Conservation (phyloP, 2,888 invertebrate genomes). For the Hofmannophila pseudospretella region DNA sequence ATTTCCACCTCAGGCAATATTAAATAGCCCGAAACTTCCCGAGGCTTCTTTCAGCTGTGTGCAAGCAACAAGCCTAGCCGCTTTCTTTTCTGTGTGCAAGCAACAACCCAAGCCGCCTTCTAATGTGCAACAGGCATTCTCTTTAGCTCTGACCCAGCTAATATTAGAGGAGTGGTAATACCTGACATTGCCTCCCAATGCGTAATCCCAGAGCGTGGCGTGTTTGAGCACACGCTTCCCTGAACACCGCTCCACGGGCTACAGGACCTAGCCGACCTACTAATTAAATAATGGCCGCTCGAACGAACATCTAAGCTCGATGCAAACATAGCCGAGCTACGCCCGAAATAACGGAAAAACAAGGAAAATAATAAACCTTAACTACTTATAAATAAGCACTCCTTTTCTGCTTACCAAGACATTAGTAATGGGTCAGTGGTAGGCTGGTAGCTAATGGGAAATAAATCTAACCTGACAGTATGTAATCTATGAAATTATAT, state of each 20-base stretch:
- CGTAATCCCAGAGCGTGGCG: slow-evolving; percentile 6
- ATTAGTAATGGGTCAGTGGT: too few species aligned
- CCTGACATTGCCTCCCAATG: slow-evolving; percentile 2
- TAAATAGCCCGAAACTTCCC: too few species aligned
- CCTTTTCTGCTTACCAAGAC: not conserved
- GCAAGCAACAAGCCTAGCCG: too few species aligned
- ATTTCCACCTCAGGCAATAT: too few species aligned
- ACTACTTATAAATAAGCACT: not conserved
- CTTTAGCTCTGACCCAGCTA: too few species aligned
- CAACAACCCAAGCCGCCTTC: too few species aligned
- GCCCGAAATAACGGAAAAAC: slow-evolving; percentile 11
- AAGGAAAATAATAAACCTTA: slow-evolving; percentile 1
- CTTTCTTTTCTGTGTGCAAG: too few species aligned
- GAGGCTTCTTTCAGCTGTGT: too few species aligned
- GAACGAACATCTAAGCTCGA: slow-evolving; percentile 49
- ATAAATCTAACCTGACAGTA: too few species aligned
- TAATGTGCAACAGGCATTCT: too few species aligned
- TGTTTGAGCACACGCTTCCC: slow-evolving; percentile 37
- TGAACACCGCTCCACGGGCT: slow-evolving; percentile 49
- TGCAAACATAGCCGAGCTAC: slow-evolving; percentile 15
- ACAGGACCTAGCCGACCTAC: slow-evolving; percentile 50
- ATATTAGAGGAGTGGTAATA: not conserved
- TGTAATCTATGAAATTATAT: too few species aligned
- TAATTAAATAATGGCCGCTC: slow-evolving; percentile 58
- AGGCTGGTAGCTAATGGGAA: too few species aligned